A percentile compares a stretch with the other conserved stretches of the same genome.
phyloP scores from a whole-genome alignment of 2,888 invertebrate genomes.

The Ametastegia equiseti region DNA sequence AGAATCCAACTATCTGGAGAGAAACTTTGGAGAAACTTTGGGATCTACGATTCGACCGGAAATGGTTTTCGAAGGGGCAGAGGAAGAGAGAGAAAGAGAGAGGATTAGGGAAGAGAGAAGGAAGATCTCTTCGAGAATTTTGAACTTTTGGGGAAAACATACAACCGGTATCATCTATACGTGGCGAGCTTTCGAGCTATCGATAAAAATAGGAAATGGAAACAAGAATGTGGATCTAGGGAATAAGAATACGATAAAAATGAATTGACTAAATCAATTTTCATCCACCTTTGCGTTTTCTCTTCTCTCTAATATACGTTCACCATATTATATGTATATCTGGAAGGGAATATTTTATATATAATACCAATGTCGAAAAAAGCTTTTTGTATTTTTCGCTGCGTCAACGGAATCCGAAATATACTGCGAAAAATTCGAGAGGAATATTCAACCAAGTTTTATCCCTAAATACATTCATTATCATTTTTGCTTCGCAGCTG shows the following conservation, averaged over 20 bases:
- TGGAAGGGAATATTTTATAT: background rate
- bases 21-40: slow-evolving; percentile 3
- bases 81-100: no score
- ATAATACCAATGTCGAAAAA: background rate
- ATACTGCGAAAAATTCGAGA: background rate
- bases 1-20: slow-evolving; percentile 32
- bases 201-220: background rate
- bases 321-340: background rate
- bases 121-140: background rate
- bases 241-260: background rate
- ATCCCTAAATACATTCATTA: no score
- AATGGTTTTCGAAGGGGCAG: slow-evolving; percentile 17
- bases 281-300: background rate
- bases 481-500: no score
- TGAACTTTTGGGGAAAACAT: slow-evolving; percentile 12
- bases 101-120: background rate
- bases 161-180: background rate
- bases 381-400: background rate
- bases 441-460: no score
- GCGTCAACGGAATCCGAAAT: background rate
- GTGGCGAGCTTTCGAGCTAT: background rate
- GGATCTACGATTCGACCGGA: slow-evolving; percentile 13
- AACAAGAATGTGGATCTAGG: background rate
- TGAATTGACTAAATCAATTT: background rate
- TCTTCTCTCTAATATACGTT: background rate